Base-by-base conservation (phyloP, 2,113 vertebrate species). In the Chaetodon auriga region DNA sequence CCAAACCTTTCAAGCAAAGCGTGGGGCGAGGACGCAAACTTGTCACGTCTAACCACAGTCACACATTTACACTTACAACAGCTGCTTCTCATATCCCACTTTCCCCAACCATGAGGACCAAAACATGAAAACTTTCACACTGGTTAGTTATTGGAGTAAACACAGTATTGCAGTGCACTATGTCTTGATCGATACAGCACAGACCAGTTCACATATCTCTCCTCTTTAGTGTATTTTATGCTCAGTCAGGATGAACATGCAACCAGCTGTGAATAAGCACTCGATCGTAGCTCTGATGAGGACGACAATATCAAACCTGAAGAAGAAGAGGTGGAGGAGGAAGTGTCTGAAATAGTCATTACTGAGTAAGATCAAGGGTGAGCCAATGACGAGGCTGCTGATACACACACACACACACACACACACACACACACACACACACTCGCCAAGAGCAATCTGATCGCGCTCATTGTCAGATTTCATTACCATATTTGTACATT, bases 311-410 rank as follows among this genome's bases (percentile, higher is more conserved):
- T 38, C 41, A 25, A 16, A 73, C 4, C 53, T 49, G 53, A 73
- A 58, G 21, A 66, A n/a, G 21, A 66, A 48, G 46, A 83, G n/a
- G 12, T 45, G 41, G 36, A 45, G 25, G 61, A 66, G 19, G 38
- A 58, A 73, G 61, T 57, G 41, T 71, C 9, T 9, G 14, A 30
- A 36, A 68, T 46, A 38, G 35, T 48, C 13, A 36, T 0, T 35
- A 54, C 23, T 41, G 21, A 25, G 8, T 2, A 62, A 23, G 35
- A n/a, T 36, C 14, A 18, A 43, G 61, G 3, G 3, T 30, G 1
- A 25, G 14, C 30, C 36, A 30, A 48, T 12, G 53, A 3, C 30
- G 3, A 30, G n/a, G n/a, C n/a, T n/a, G n/a, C n/a, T 30, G 30
- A 30, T 3, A 30, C 30, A 30, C 30, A 30, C 30, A 30, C 30